Percentiles rank a stretch among this genome's conserved stretches.
These are phyloP conservation scores for Trichopria drosophilae DNA, from an alignment of 2,888 invertebrate species.

Conservation along the genomic window DNA sequence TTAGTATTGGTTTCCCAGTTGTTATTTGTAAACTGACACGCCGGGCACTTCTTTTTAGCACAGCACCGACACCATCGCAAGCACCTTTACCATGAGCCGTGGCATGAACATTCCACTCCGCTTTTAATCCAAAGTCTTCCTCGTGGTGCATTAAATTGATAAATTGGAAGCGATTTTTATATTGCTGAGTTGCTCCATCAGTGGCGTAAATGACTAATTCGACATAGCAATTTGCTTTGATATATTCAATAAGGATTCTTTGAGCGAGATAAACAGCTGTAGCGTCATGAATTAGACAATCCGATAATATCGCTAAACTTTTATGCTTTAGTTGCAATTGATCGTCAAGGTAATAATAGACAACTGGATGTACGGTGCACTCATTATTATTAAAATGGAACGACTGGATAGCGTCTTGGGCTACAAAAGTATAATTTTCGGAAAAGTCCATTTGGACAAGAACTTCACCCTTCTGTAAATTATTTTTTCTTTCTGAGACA, in stretches of 20 bases:
- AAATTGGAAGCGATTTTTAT: no score
- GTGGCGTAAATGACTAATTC: no score
- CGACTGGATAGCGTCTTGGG: no score
- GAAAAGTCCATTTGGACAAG: no score
- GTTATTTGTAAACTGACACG: conserved; percentile 6
- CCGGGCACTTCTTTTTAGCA: conserved; percentile 21
- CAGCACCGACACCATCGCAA: no score
- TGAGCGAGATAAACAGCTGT: not conserved
- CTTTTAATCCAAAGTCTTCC: no score
- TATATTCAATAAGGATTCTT: not conserved
- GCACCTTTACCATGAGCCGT: conserved; percentile 41
- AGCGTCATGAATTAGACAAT: not conserved
- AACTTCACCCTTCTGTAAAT: no score
- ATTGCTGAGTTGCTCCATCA: no score
- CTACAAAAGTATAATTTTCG: no score
- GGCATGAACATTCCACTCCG: conserved; percentile 42
- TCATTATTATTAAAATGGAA: not conserved
- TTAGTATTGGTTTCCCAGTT: conserved; percentile 1
- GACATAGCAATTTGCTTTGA: conserved; percentile 11
- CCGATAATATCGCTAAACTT: not conserved
- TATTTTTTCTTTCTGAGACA: no score
- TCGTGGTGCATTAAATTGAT: no score
- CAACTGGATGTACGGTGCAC: not conserved
- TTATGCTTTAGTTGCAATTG: not conserved
- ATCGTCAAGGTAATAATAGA: not conserved